Percentiles rank a stretch among this genome's conserved stretches.
Conservation (phyloP, 2,113 vertebrate genomes). For the Tachysurus fulvidraco region DNA sequence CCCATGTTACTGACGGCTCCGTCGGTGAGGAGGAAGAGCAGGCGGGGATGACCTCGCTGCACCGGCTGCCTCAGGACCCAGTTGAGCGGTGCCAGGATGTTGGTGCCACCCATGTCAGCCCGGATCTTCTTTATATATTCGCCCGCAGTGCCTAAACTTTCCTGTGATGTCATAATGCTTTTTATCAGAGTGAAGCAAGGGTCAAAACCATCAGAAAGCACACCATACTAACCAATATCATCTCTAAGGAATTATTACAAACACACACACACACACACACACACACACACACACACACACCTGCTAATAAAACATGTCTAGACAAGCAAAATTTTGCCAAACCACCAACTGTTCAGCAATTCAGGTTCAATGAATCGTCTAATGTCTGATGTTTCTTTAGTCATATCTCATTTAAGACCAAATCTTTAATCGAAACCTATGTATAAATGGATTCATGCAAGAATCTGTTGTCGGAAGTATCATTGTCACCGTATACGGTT, state of each 20-base stretch:
- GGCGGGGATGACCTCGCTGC: constrained; percentile 81
- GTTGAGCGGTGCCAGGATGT: constrained; percentile 82
- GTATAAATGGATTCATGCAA: background rate
- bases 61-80: constrained; percentile 86
- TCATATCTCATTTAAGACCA: background rate
- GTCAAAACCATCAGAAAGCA: background rate
- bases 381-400: background rate
- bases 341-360: background rate
- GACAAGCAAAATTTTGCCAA: background rate
- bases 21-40: constrained; percentile 85
- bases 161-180: constrained; percentile 66
- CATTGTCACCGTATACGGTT: background rate
- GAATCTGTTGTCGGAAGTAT: background rate
- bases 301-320: background rate
- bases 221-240: too few species aligned
- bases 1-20: constrained; percentile 82
- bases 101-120: constrained; percentile 88
- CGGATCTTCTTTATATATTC: constrained; percentile 79
- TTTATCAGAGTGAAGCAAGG: background rate
- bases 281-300: background rate
- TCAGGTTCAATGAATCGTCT: background rate
- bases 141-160: constrained; percentile 81
- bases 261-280: background rate
- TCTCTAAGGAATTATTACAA: background rate
- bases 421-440: background rate